A percentile compares a stretch with the other conserved stretches of the same genome.
These are phyloP conservation scores for Carettochelys insculpta DNA, from an alignment of 2,113 vertebrate genomes.

Conservation along the genomic window DNA sequence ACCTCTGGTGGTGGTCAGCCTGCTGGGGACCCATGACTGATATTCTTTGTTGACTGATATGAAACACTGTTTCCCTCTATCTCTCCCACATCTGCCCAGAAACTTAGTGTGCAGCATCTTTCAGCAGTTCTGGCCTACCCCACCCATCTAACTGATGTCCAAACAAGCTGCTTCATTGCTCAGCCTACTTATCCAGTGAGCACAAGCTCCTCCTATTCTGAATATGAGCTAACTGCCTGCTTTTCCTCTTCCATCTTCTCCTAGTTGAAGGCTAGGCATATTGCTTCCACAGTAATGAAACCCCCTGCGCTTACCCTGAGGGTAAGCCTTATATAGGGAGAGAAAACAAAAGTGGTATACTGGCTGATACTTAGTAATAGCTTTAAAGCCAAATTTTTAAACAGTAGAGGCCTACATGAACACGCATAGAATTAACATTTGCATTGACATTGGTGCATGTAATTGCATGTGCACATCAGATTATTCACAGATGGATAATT, in stretches of 20 bases:
- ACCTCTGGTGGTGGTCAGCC: too few species aligned
- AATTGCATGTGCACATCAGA: background rate
- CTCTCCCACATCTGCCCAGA: background rate
- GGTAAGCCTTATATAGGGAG: background rate
- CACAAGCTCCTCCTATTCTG: background rate
- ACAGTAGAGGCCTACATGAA: background rate
- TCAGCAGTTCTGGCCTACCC: background rate
- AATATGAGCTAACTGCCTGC: rapidly evolving
- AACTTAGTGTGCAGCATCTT: background rate
- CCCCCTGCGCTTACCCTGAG: background rate
- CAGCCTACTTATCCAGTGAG: background rate
- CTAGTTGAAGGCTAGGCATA: background rate
- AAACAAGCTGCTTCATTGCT: background rate
- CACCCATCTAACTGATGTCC: background rate
- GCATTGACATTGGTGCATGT: background rate
- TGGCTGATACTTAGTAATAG: background rate
- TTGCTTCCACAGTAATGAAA: background rate
- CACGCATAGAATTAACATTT: background rate
- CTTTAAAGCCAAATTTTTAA: background rate
- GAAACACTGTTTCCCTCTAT: background rate
- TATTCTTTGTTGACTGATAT: background rate
- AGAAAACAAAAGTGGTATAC: background rate
- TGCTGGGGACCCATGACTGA: too few species aligned
- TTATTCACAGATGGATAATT: background rate
- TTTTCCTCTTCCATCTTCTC: background rate